Percentiles rank a stretch among this genome's conserved stretches.
Evolutionary conservation across 2,888 invertebrate genomes (phyloP).

Genomic region (Onchidella celtica): DNA sequence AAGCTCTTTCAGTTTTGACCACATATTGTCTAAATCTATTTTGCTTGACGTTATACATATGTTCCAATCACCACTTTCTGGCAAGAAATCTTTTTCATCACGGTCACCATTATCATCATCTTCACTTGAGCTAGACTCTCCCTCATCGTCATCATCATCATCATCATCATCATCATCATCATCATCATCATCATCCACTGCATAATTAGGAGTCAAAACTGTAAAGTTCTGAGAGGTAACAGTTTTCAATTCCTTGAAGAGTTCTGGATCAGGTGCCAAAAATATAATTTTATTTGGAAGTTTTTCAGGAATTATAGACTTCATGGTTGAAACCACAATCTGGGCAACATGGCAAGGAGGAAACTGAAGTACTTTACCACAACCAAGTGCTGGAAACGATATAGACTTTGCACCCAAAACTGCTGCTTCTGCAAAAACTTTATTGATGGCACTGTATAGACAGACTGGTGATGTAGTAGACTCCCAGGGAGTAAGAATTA

Average conservation of each 20-base stretch:
- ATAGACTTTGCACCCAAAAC: conserved; percentile 18
- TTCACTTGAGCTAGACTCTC: background rate
- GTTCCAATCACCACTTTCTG: conserved; percentile 9
- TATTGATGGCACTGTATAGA: background rate
- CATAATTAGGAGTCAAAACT: background rate
- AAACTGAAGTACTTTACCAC: conserved; percentile 26
- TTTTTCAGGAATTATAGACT: background rate
- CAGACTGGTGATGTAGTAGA: background rate
- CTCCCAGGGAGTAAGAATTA: conserved; percentile 22
- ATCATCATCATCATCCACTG: background rate
- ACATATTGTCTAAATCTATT: conserved; percentile 6
- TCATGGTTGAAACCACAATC: background rate
- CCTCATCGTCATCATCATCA: background rate
- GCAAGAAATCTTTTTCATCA: background rate
- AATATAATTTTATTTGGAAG: conserved; percentile 16
- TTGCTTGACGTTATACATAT: background rate
- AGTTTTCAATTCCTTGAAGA: conserved; percentile 36
- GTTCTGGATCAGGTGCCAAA: conserved; percentile 17
- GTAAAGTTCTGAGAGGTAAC: background rate
- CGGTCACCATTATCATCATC: background rate
- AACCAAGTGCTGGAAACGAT: conserved; percentile 36
- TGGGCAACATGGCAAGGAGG: conserved; percentile 20
- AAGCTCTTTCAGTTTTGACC: conserved; percentile 2
- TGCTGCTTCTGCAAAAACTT: background rate
- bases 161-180: background rate